phyloP scores from a whole-genome alignment of 2,888 invertebrate genomes.

The Chaetoderma sp. region DNA sequence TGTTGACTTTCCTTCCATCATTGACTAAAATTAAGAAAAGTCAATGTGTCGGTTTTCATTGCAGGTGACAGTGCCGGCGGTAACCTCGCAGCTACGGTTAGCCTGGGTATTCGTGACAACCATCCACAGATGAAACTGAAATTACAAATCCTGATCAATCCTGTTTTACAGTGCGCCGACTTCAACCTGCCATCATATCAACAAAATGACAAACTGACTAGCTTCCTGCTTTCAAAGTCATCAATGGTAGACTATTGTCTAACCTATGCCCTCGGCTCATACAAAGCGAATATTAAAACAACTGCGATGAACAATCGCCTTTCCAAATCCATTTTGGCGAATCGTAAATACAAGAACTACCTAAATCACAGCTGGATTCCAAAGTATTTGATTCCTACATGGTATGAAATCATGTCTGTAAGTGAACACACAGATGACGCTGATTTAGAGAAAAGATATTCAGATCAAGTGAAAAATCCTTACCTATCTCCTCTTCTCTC shows the following conservation, averaged over 20 bases:
- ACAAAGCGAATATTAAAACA: too few species aligned
- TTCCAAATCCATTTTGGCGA: too few species aligned
- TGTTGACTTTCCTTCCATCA: too few species aligned
- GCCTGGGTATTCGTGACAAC: conserved; percentile 2
- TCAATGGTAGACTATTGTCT: too few species aligned
- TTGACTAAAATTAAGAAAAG: too few species aligned
- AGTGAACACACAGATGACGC: not conserved
- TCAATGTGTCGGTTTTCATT: too few species aligned
- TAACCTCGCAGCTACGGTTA: conserved; percentile 36
- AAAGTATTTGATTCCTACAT: not conserved
- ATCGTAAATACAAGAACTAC: not conserved
- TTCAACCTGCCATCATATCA: not conserved
- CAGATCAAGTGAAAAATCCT: not conserved
- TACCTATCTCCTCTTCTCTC: not conserved
- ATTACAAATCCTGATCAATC: conserved; percentile 8
- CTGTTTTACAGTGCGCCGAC: not conserved
- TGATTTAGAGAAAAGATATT: not conserved
- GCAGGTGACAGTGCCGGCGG: conserved; percentile 42
- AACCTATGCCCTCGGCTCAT: too few species aligned
- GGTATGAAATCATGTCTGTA: not conserved
- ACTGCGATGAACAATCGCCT: too few species aligned
- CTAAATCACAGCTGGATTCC: not conserved
- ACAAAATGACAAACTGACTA: not conserved
- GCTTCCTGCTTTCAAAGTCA: not conserved
- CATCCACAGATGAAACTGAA: not conserved